Conservation (phyloP, 1,140 invertebrate species). For the Drosophila lacertosa region DNA sequence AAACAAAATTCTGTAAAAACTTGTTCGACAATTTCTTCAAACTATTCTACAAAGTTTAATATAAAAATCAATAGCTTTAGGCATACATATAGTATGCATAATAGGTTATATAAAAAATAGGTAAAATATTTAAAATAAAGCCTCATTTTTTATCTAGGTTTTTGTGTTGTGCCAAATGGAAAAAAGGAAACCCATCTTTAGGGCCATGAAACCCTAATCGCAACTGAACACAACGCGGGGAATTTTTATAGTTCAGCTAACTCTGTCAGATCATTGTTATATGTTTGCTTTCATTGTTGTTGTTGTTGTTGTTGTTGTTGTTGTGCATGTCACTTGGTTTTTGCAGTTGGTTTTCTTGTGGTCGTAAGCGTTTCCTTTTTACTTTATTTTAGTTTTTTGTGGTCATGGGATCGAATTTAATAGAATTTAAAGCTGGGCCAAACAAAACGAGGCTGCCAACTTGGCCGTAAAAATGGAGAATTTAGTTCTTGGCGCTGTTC, state of each 20-base stretch:
- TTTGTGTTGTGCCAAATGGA: no score
- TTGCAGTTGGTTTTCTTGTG: slow-evolving; percentile 62
- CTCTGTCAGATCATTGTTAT: slow-evolving; percentile 1
- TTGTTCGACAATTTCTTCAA: no score
- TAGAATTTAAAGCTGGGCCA: slow-evolving; percentile 76
- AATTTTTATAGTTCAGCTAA: background rate
- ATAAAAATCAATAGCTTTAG: no score
- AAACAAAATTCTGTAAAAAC: no score
- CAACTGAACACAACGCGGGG: background rate
- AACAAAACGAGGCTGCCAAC: slow-evolving; percentile 46
- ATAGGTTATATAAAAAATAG: no score
- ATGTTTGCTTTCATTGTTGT: slow-evolving; percentile 22
- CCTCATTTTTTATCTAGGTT: no score
- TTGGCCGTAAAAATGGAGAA: slow-evolving; percentile 73
- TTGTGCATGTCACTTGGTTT: slow-evolving; percentile 51
- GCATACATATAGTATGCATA: no score
- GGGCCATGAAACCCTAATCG: no score
- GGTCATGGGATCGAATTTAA: slow-evolving; percentile 60
- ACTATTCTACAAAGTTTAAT: no score
- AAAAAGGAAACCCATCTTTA: no score
- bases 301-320: slow-evolving; percentile 33
- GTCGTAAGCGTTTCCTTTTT: slow-evolving; percentile 48
- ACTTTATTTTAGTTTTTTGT: no score
- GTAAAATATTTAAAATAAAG: no score
- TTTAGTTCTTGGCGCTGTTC: slow-evolving; percentile 48